Evolutionary conservation across 2,797 vertebrate species (phyloP).

Genomic region (Eulemur coronatus): DNA sequence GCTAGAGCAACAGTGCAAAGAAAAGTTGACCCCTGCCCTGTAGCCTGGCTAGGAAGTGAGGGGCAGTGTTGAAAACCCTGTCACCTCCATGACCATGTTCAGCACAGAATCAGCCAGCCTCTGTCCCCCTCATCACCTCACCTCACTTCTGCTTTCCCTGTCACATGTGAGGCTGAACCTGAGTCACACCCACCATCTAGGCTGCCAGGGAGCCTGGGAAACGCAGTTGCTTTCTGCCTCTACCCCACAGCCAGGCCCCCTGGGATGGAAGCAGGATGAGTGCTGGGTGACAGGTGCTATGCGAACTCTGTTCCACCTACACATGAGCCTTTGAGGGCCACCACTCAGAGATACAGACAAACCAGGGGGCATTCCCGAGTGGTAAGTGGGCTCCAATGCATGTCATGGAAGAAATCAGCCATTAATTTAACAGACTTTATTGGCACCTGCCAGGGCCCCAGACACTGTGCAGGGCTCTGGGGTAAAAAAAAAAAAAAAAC

Average conservation of each 20-base stretch:
- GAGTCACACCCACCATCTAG: neutral
- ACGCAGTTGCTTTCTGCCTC: accelerated
- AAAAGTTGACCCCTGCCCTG: neutral
- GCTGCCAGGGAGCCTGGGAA: neutral
- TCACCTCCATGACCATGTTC: neutral
- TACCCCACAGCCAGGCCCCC: neutral
- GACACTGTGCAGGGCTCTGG: neutral
- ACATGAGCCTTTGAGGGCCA: neutral
- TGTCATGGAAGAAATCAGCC: neutral
- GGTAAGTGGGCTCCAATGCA: neutral
- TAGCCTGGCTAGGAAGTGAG: neutral
- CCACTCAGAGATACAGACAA: too few species aligned
- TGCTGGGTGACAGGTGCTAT: neutral
- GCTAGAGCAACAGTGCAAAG: neutral
- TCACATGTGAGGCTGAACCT: neutral
- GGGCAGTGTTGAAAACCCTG: neutral
- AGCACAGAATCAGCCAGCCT: neutral
- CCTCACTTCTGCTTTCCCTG: neutral
- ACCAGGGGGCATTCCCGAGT: neutral
- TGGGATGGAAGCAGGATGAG: neutral
- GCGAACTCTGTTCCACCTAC: neutral
- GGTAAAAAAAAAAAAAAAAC: neutral
- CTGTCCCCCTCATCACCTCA: neutral
- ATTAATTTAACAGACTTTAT: neutral
- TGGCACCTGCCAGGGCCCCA: neutral